Evolutionary conservation across 1,140 invertebrate genomes (phyloP).

Genomic region (Drosophila albomicans): DNA sequence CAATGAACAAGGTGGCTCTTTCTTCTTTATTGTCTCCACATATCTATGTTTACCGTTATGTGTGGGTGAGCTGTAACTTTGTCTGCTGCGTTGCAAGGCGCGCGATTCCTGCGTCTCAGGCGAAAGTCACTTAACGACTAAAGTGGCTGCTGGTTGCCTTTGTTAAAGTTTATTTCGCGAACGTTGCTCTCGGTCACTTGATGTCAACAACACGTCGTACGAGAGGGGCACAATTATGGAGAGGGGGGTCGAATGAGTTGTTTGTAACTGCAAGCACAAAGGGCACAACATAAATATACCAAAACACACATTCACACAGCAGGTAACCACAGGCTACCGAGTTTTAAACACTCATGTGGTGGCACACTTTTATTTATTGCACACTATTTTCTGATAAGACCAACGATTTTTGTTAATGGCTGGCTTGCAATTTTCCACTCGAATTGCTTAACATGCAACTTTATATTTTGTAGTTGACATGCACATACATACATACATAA

Average conservation of each 20-base stretch:
- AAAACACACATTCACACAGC: constrained; percentile 6
- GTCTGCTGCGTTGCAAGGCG: constrained; percentile 14
- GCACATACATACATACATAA: not conserved
- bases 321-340: constrained; percentile 26
- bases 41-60: constrained; percentile 14
- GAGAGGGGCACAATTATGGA: not conserved
- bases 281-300: constrained; percentile 47
- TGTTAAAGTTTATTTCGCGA: constrained; percentile 46
- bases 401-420: constrained; percentile 55
- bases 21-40: constrained; percentile 69
- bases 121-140: constrained; percentile 65
- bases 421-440: constrained; percentile 57
- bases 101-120: constrained; percentile 46
- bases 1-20: constrained; percentile 52
- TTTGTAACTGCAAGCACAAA: constrained; percentile 66
- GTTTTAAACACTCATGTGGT: constrained; percentile 35
- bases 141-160: constrained; percentile 54
- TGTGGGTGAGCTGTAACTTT: constrained; percentile 31
- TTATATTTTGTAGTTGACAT: constrained; percentile 42
- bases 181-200: constrained; percentile 68
- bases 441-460: constrained; percentile 70
- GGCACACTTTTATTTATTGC: constrained; percentile 71
- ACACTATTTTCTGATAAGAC: constrained; percentile 58
- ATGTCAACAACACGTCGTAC: constrained; percentile 11
- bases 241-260: not conserved